These are phyloP conservation scores for Coranthus polyacanthus DNA, from an alignment of 2,797 vertebrate genomes.

Conservation along the genomic window DNA sequence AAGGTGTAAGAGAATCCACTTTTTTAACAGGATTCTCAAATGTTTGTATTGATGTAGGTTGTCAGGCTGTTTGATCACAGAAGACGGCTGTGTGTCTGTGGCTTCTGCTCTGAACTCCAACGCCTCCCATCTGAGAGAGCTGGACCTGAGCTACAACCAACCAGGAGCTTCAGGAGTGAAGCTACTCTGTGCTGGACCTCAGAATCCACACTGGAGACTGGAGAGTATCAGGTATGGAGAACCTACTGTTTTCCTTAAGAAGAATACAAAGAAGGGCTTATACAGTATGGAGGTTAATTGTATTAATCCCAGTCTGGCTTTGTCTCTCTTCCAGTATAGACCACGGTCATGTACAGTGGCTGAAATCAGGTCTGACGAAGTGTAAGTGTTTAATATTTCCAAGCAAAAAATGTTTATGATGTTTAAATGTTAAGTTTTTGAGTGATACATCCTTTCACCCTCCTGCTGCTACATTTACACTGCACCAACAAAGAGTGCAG, in stretches of 20 bases:
- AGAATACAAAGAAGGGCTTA: too few species aligned
- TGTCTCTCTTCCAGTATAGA: slow-evolving; percentile 21
- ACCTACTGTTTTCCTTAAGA: background rate
- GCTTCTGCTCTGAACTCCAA: slow-evolving; percentile 16
- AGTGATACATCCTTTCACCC: too few species aligned
- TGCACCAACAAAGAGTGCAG: too few species aligned
- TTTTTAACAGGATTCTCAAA: background rate
- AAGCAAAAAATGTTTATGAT: too few species aligned
- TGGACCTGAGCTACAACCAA: slow-evolving; percentile 45
- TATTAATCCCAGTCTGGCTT: background rate
- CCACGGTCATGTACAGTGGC: slow-evolving; percentile 10
- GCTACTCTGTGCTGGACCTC: slow-evolving; percentile 12
- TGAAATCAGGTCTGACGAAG: slow-evolving; percentile 32
- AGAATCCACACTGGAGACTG: slow-evolving; percentile 16
- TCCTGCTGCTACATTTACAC: too few species aligned
- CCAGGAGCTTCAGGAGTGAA: slow-evolving; percentile 11
- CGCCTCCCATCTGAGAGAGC: slow-evolving; percentile 10
- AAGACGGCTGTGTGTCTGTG: slow-evolving; percentile 4
- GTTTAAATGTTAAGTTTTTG: too few species aligned
- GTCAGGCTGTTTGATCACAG: slow-evolving; percentile 33
- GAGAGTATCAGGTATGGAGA: slow-evolving; percentile 22
- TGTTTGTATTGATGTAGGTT: background rate
- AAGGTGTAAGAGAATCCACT: too few species aligned
- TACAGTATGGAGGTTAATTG: background rate
- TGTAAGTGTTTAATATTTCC: slow-evolving; percentile 19